These are phyloP conservation scores for Podarcis raffonei DNA, from an alignment of 2,113 vertebrate genomes.

Conservation along the genomic window DNA sequence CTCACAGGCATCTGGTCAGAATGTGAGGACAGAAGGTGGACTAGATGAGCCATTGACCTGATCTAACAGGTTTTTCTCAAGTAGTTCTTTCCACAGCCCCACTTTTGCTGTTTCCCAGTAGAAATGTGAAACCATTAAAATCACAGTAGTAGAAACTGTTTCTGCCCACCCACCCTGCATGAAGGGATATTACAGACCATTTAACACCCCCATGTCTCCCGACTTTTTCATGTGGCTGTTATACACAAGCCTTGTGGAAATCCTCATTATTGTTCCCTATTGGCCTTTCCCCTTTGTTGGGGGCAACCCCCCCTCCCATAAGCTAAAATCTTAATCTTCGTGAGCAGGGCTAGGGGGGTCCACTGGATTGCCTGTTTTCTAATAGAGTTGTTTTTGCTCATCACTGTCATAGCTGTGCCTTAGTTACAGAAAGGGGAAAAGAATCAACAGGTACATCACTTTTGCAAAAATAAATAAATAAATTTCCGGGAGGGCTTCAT, in stretches of 20 bases:
- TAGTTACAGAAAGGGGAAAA: conserved; percentile 72
- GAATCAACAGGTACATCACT: conserved; percentile 70
- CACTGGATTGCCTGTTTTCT: conserved; percentile 70
- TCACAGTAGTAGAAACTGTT: conserved; percentile 66
- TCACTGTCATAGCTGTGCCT: conserved; percentile 74
- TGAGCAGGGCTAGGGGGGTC: conserved; percentile 50
- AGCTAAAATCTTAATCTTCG: conserved; percentile 70
- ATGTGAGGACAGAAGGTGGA: too few relatives aligned
- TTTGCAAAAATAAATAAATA: conserved; percentile 49
- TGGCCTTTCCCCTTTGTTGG: conserved; percentile 60
- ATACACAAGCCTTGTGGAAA: conserved; percentile 57
- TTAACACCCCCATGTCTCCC: conserved; percentile 24
- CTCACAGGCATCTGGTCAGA: not conserved
- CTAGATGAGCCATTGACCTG: not conserved
- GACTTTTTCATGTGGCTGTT: conserved; percentile 65
- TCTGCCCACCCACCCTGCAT: conserved; percentile 44
- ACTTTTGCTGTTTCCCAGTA: not conserved
- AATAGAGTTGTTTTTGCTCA: conserved; percentile 71
- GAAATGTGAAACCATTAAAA: conserved; percentile 70
- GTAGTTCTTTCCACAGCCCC: not conserved
- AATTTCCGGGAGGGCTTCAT: conserved; percentile 45
- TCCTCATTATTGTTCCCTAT: conserved; percentile 45
- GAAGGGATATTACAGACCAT: conserved; percentile 63
- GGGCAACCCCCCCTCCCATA: too few relatives aligned
- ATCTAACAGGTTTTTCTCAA: not conserved